phyloP scores from a whole-genome alignment of 2,797 vertebrate species.

The Orientallactaga sibirica region DNA sequence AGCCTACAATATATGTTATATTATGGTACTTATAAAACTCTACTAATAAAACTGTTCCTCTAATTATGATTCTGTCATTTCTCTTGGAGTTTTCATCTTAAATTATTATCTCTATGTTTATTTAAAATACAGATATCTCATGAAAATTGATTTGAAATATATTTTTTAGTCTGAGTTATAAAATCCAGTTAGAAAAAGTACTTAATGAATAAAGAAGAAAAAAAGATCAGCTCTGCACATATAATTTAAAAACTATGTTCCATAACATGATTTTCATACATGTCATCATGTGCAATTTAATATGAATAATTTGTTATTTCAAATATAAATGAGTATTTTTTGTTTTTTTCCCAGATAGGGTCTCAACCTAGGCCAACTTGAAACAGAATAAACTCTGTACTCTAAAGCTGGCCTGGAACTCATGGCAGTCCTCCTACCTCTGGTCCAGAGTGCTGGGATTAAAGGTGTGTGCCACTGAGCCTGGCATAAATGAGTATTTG shows the following conservation, averaged over 20 bases:
- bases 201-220: background rate
- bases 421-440: no score
- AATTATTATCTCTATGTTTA: background rate
- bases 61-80: background rate
- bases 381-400: no score
- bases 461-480: no score
- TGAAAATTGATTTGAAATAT: background rate
- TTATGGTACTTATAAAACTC: background rate
- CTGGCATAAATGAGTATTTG: background rate
- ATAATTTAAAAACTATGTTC: no score
- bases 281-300: background rate
- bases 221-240: no score
- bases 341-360: no score
- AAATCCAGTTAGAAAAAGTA: background rate
- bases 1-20: background rate
- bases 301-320: background rate
- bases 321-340: background rate
- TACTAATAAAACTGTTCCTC: background rate
- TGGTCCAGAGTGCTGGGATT: no score
- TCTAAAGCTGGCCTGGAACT: no score
- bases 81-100: background rate
- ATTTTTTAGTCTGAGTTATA: background rate
- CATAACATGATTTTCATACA: background rate
- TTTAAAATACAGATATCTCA: background rate
- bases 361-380: no score